Conservation (phyloP, 1,140 invertebrate genomes). For the Penaeus indicus region DNA sequence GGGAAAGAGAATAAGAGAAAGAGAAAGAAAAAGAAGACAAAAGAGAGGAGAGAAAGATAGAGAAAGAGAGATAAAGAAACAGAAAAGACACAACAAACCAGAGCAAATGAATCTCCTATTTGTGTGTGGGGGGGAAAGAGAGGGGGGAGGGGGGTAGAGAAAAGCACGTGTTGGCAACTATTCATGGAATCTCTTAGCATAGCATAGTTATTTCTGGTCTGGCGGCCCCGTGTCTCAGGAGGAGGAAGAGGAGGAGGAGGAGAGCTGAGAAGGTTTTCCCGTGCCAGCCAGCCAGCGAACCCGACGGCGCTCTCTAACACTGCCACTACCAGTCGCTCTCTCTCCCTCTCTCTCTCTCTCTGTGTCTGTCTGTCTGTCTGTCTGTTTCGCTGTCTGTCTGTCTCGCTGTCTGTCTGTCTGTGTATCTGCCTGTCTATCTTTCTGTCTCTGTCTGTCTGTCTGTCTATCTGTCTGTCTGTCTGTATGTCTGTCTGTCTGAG, state of each 20-base stretch:
- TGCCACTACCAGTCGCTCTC: background rate
- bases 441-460: background rate
- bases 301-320: background rate
- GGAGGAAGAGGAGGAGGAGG: too few species aligned
- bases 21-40: too few species aligned
- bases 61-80: too few species aligned
- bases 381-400: constrained; percentile 19
- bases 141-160: background rate
- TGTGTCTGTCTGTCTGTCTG: constrained; percentile 40
- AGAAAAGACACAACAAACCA: too few species aligned
- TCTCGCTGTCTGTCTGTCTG: too few species aligned
- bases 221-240: constrained; percentile 36
- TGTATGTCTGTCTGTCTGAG: too few species aligned
- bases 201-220: constrained; percentile 53
- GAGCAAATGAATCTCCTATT: too few species aligned
- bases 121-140: too few species aligned
- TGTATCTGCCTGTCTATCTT: background rate
- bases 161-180: constrained; percentile 43
- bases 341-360: constrained; percentile 36
- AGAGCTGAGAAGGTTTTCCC: background rate
- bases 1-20: too few species aligned
- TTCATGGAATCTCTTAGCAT: constrained; percentile 54
- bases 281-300: background rate
- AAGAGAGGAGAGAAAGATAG: too few species aligned
- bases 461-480: too few species aligned